Conservation (phyloP, 2,888 invertebrate species). For the Pegoplata infirma region DNA sequence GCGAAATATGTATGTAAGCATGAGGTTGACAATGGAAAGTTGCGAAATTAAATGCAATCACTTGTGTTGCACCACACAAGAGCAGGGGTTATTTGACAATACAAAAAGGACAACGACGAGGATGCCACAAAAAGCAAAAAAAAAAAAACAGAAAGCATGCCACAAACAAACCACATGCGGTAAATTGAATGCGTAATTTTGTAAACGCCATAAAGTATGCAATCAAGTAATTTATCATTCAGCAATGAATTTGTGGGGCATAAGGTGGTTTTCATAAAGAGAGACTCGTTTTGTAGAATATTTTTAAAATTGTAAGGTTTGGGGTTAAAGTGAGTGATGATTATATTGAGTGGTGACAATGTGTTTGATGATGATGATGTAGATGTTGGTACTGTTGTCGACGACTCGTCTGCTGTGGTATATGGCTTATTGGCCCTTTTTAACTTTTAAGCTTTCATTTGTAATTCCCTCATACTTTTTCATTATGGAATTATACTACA, state of each 20-base stretch:
- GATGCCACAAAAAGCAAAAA: no score
- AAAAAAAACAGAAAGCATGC: not conserved
- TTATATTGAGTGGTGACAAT: conserved; percentile 48
- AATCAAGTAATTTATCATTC: conserved; percentile 61
- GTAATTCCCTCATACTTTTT: conserved; percentile 42
- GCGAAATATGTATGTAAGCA: conserved; percentile 29
- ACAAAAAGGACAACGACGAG: not conserved
- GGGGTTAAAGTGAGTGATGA: conserved; percentile 44
- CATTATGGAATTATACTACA: conserved; percentile 1
- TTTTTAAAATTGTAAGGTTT: conserved; percentile 62
- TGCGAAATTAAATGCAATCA: conserved; percentile 45
- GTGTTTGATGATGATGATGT: conserved; percentile 44
- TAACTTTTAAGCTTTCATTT: conserved; percentile 72
- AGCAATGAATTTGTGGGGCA: not conserved
- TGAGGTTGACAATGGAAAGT: conserved; percentile 28
- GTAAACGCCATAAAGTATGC: conserved; percentile 68
- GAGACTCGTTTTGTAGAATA: conserved; percentile 65
- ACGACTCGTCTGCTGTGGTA: conserved; percentile 42
- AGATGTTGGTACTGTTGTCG: no score
- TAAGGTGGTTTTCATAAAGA: not conserved
- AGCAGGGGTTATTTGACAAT: conserved; percentile 14
- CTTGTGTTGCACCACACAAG: conserved; percentile 33
- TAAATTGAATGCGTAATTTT: conserved; percentile 63
- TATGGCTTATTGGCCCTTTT: conserved; percentile 70
- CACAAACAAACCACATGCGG: conserved; percentile 48